A percentile compares a stretch with the other conserved stretches of the same genome.
phyloP scores from a whole-genome alignment of 2,797 vertebrate species.

The Capromys pilorides region DNA sequence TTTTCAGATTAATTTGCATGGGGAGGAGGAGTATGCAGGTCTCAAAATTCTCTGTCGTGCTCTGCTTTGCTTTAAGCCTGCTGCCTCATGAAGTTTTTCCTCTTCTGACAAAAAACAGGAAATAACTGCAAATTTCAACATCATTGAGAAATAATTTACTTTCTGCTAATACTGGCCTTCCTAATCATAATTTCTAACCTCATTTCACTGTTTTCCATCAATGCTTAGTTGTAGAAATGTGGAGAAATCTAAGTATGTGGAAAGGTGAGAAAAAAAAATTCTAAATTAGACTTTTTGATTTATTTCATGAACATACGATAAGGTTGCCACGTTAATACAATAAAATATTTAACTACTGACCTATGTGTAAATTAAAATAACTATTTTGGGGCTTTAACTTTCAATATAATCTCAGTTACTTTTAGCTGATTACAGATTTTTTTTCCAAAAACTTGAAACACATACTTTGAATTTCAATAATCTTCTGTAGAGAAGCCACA shows the following conservation, averaged over 20 bases:
- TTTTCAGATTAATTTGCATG: not conserved
- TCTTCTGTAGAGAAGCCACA: constrained; percentile 87
- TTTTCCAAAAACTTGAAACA: constrained; percentile 69
- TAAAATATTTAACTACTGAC: not conserved
- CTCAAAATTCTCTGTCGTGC: not conserved
- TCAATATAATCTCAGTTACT: constrained; percentile 46
- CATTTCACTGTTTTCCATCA: not conserved
- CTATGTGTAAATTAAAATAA: not conserved
- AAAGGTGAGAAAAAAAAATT: constrained; percentile 68
- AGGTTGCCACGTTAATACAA: constrained; percentile 15
- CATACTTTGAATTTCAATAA: constrained; percentile 89
- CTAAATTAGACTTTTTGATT: constrained; percentile 52
- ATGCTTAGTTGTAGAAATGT: not conserved
- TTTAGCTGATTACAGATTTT: constrained; percentile 56
- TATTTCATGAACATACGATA: not conserved
- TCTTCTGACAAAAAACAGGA: constrained; percentile 30
- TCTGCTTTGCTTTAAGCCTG: not conserved
- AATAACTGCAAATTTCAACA: constrained; percentile 10
- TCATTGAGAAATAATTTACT: not conserved
- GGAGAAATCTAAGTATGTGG: constrained; percentile 42
- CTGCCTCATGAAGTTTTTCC: constrained; percentile 28
- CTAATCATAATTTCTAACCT: constrained; percentile 12
- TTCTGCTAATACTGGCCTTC: constrained; percentile 1
- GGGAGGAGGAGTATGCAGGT: too few relatives aligned
- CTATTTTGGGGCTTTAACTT: constrained; percentile 24